Evolutionary conservation across 2,113 vertebrate species (phyloP), one percentile per base, ranked within the genome.

Genomic region (Pao palembangensis): DNA sequence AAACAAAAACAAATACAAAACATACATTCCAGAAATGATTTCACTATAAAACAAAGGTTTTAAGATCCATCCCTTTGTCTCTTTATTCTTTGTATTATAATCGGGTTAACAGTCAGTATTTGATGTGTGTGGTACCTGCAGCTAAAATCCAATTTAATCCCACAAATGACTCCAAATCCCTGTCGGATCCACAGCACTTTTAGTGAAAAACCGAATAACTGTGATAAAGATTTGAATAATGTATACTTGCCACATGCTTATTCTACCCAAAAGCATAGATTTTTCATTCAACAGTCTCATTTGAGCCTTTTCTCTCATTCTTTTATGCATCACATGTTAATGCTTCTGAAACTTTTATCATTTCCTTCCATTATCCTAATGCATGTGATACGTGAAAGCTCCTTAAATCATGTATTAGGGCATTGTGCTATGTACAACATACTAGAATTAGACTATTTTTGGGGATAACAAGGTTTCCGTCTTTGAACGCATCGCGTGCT

Each of bases 371-470:
- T 89, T 91, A 88, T 87, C 81, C 67, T 88, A 89, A 91, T 88
- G 88, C 83, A 84, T 80, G 59, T 63, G 72, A 79, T 83, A 79
- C 34, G 69, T 56, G 65, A 84, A 87, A 83, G 75, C 69, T 76
- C 66, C 75, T 84, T 91, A 82, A 90, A 91, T 92, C 86, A 88
- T 91, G 86, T 86, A 90, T 90, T 83, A 90, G 86, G 67, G 69
- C 68, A 88, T 85, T 83, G 84, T 85, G 71, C 68, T 78, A 80
- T 88, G 85, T 84, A 82, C 85, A 87, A 90, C 77, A 88, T 77
- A 78, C 71, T 41, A 58, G 54, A 77, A 76, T 85, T 78, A 65
- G 46, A 69, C 67, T 80, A 48, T 82, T 83, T 73, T 67, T 28
- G 38, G 31, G 68, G 58, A 51, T 61, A 72, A 81, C 65, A 71